Base-by-base conservation (phyloP, 2,888 invertebrate species). In the Pristionchus fissidentatus region DNA sequence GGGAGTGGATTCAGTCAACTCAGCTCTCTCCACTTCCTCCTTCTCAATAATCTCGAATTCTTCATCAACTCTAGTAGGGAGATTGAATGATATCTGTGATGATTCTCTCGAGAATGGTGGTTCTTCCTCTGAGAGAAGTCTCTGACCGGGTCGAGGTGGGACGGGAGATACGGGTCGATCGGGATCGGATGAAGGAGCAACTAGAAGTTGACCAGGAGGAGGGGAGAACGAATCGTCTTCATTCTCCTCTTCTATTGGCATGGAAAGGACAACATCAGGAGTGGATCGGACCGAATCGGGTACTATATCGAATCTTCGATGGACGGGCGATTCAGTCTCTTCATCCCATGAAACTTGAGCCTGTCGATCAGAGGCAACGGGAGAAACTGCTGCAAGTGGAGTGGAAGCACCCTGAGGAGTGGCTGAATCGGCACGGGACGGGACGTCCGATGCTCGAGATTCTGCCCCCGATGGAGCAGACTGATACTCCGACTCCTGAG, bases 281-380 rank as follows among this genome's bases (percentile, higher is more conserved):
- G 87, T 89, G 57, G 86, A 87, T 85, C 87, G 82, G 22, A 86
- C 87, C 1, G 87, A 87, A 46, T 84, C 84, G 32, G 84, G 85
- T 26, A 84, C 85, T 35, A 85, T 29, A 13, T 86, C 87, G 77
- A 88, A 86, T 8, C 84, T 73, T 10, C 85, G 62, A 26, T 85
- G 85, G 7, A 83, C 55, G 43, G 49, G 57, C 15, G 85, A 84
- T 46, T 85, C 84, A 26, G 73, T 66, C n/a, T 88, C 88, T 15
- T 85, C 85, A 62, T 89, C 89, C 41, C 85, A 85, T 38, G 79
- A 57, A 15, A 85, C 86, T 22, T 87, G 88, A 66, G 88, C 88
- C 26, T 86, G 85, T 66, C 90, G 81, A 84, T 90, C 90, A 70
- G 89, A 89, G 77, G 89, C 88, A 60, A 90, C 90, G 57, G 90